phyloP scores from a whole-genome alignment of 2,797 vertebrate species.

The Zenarchopterus dispar region DNA sequence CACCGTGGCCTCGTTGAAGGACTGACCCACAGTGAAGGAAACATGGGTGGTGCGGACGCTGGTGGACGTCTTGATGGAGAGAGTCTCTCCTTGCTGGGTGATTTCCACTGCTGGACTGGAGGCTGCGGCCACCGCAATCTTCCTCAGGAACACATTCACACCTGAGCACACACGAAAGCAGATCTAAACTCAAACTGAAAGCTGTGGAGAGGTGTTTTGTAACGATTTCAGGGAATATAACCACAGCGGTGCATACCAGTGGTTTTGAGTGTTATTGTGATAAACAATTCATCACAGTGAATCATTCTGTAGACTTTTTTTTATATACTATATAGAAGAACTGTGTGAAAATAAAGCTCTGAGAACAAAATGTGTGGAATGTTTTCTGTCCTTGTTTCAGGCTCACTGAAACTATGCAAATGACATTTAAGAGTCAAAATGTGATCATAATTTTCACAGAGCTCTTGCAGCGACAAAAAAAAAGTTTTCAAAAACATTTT shows the following conservation, averaged over 20 bases:
- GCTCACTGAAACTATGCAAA: slow-evolving; percentile 9
- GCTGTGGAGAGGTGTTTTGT: slow-evolving; percentile 5
- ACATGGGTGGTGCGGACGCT: slow-evolving; percentile 91
- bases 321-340: not conserved
- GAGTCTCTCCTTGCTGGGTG: slow-evolving; percentile 87
- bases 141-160: slow-evolving; percentile 90
- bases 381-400: not conserved
- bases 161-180: slow-evolving; percentile 70
- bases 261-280: slow-evolving; percentile 5
- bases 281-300: slow-evolving; percentile 1
- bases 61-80: slow-evolving; percentile 93
- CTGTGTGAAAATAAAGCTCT: not conserved
- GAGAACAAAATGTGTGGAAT: slow-evolving; percentile 2
- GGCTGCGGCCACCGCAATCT: slow-evolving; percentile 89
- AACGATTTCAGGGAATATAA: slow-evolving; percentile 13
- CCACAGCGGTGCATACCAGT: slow-evolving; percentile 6
- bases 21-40: slow-evolving; percentile 89
- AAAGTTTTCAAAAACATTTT: too few relatives aligned
- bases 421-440: slow-evolving; percentile 10
- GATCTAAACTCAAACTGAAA: slow-evolving; percentile 9
- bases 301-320: not conserved
- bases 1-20: slow-evolving; percentile 91
- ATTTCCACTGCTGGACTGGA: slow-evolving; percentile 92
- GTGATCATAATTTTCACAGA: not conserved
- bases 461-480: not conserved